phyloP scores from a whole-genome alignment of 2,888 invertebrate genomes.

The Lasioglossum vierecki region DNA sequence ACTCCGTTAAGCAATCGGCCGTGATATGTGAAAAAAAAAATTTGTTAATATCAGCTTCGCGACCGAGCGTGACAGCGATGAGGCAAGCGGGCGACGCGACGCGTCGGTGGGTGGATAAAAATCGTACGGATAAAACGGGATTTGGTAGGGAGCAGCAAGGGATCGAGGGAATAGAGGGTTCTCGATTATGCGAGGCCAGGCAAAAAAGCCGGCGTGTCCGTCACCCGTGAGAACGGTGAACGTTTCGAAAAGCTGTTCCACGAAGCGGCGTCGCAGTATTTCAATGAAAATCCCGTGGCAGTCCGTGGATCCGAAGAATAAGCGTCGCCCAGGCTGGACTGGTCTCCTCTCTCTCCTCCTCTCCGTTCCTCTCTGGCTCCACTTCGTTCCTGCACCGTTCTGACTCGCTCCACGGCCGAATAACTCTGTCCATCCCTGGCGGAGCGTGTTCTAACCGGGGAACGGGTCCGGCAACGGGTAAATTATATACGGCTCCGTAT shows the following conservation, averaged over 20 bases:
- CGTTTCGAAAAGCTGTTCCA: conserved; percentile 26
- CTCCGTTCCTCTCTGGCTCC: not conserved
- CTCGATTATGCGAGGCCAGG: conserved; percentile 27
- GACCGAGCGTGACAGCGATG: not conserved
- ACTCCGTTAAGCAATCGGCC: no score
- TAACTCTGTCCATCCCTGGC: conserved; percentile 46
- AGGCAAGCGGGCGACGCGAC: not conserved
- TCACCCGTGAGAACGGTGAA: conserved; percentile 30
- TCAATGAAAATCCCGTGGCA: conserved; percentile 36
- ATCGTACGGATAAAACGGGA: conserved; percentile 7
- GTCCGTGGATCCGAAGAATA: conserved; percentile 26
- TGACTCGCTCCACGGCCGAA: conserved; percentile 30
- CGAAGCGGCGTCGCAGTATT: conserved; percentile 24
- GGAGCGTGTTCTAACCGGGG: conserved; percentile 1
- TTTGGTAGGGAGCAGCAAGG: not conserved
- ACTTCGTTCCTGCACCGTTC: not conserved
- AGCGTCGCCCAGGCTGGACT: conserved; percentile 15
- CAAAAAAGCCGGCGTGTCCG: conserved; percentile 23
- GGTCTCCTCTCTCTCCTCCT: not conserved
- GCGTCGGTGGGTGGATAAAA: not conserved
- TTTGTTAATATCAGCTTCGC: not conserved
- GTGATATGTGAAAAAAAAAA: not conserved
- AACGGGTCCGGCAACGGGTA: conserved; percentile 13
- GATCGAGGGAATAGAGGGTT: conserved; percentile 10
- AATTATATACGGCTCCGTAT: conserved; percentile 40